Evolutionary conservation across 2,113 vertebrate genomes (phyloP).

Genomic region (Garra rufa): DNA sequence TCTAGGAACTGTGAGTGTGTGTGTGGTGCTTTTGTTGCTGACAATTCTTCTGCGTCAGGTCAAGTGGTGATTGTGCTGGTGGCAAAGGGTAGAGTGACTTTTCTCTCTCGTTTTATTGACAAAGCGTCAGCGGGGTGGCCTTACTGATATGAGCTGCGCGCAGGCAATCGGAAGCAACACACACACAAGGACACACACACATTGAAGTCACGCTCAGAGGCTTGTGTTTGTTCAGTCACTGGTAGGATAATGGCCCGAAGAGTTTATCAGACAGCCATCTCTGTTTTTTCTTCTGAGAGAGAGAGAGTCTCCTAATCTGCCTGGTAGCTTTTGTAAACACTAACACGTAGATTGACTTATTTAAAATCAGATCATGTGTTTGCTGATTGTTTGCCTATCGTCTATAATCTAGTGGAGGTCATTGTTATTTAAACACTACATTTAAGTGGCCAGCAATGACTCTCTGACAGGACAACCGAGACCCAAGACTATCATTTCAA

Average conservation of each 20-base stretch:
- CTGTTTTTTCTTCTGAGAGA: slow-evolving; percentile 35
- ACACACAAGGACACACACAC: slow-evolving; percentile 41
- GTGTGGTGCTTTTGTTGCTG: slow-evolving; percentile 43
- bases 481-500: neutral
- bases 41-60: slow-evolving; percentile 59
- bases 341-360: slow-evolving; percentile 27
- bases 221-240: slow-evolving; percentile 31
- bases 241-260: slow-evolving; percentile 48
- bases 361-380: slow-evolving; percentile 29
- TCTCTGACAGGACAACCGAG: neutral
- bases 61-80: slow-evolving; percentile 67
- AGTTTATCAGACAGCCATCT: slow-evolving; percentile 55
- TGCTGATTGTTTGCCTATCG: slow-evolving; percentile 19
- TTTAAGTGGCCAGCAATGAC: slow-evolving; percentile 16
- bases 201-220: neutral
- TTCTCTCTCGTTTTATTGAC: slow-evolving; percentile 65
- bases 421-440: slow-evolving; percentile 24
- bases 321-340: slow-evolving; percentile 36
- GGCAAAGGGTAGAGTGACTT: slow-evolving; percentile 59
- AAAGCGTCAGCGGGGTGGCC: slow-evolving; percentile 66
- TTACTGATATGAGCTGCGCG: slow-evolving; percentile 66
- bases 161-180: slow-evolving; percentile 62
- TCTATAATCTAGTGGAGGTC: slow-evolving; percentile 26
- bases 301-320: slow-evolving; percentile 30
- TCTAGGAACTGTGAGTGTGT: slow-evolving; percentile 11